Evolutionary conservation across 2,113 vertebrate species (phyloP), one percentile per base, ranked within the genome.

Genomic region (Gadus chalcogrammus): DNA sequence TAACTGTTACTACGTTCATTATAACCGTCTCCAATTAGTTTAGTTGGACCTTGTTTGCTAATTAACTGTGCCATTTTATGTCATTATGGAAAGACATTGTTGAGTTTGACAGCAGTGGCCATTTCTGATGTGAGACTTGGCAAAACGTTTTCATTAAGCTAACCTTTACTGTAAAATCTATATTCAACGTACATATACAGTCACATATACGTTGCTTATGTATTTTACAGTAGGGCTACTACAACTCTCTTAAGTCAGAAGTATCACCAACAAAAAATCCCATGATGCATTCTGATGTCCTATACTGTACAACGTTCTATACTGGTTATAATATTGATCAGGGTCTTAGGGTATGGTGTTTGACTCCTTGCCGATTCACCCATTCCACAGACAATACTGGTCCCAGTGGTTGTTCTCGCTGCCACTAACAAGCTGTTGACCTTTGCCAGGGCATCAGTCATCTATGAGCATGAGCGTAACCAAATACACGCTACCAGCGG

Each of bases 381-480:
- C 31, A 35, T 35, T 4, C 31, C 31, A 5, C 31, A 48, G 42
- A 48, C 42, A 48, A 48, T 48, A 48, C 42, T 13, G 42, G 8
- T 15, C 53, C 55, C 55, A 17, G 68, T 62, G 63, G 67, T 79
- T 79, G 71, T 83, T 13, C 55, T 69, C 69, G 62, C 65, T 79
- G 74, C 65, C n/a, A 79, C 81, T 88, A 87, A 87, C 85, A 84
- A 85, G 81, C 79, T 82, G 77, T 73, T 82, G 81, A 86, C 82
- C 85, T 88, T 85, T 84, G 78, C 80, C 69, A 72, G 70, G 71
- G 68, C 55, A 76, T 67, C 73, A 82, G 56, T 35, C 71, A 74
- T 84, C 79, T 80, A 77, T 83, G 80, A 87, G 79, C 81, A 73
- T 17, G 60, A 84, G 74, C 85, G 85, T 88, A 88, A 89, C 81